Base-by-base conservation (phyloP, 2,888 invertebrate species). In the Pollenia angustigena region DNA sequence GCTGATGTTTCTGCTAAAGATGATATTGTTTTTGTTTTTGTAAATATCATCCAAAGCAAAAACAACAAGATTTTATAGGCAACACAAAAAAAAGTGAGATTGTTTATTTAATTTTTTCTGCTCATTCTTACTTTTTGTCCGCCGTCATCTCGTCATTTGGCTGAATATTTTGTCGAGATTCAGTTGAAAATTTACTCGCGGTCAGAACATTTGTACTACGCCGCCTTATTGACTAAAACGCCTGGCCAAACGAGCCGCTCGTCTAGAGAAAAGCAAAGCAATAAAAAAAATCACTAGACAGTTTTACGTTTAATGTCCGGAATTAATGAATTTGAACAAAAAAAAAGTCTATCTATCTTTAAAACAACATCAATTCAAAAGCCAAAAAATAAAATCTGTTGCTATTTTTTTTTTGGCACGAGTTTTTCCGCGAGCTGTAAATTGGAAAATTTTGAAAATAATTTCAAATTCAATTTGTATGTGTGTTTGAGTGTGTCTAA, bases 161-260 rank as follows among this genome's bases (percentile, higher is more conserved):
- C 72, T 78, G 66, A 81, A 84, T 72, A 76, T 81, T 60, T 50
- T 50, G 46, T 66, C 75, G 12, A 69, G 69, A 85, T 83, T 91
- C 91, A 92, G 92, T 92, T 91, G 85, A 89, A 91, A 90, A 90
- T 89, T 90, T 89, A 90, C 92, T 90, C 89, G 90, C 92, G 90
- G 91, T 91, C 92, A 90, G 90, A 89, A 86, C 90, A 91, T 89
- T 90, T 88, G 85, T 74, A 48, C 18, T 78, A 54, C 68, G 82
- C 86, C 87, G 85, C 72, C 56, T 60, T 56, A 50, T 74, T 60
- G 66, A 66, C 71, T 72, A 48, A 6, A 50, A 68, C 32, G 78
- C 46, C 78, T 50, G 66, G 12, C 56, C 40, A 58, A 71, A 83
- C 60, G 60, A 62, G 48, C 46, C 23, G 44, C 32, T 32, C 54